Evolutionary conservation across 2,113 vertebrate genomes (phyloP).

Genomic region (Lucifuga dentata): DNA sequence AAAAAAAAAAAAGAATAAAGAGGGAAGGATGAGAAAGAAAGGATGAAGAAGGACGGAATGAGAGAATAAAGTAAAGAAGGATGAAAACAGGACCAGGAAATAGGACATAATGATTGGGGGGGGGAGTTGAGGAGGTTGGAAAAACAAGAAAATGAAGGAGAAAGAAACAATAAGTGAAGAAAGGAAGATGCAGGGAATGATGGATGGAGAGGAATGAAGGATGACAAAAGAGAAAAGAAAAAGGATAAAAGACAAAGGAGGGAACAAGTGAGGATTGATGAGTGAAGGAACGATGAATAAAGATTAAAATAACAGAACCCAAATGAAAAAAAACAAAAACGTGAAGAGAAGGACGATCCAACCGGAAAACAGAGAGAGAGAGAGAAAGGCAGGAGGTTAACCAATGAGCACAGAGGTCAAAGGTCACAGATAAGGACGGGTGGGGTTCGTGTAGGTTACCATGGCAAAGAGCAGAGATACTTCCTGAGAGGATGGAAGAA

Average conservation of each 20-base stretch:
- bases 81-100: neutral
- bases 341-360: slow-evolving; percentile 47
- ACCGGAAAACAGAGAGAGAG: slow-evolving; percentile 63
- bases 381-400: slow-evolving; percentile 73
- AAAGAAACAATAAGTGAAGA: neutral
- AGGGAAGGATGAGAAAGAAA: slow-evolving; percentile 60
- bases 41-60: slow-evolving; percentile 21
- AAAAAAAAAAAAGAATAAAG: slow-evolving; percentile 81
- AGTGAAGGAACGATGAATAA: neutral
- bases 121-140: neutral
- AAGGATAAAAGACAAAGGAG: neutral
- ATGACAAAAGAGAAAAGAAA: neutral
- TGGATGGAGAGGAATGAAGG: neutral
- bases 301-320: no score
- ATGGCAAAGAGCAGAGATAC: slow-evolving; percentile 42
- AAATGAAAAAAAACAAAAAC: neutral
- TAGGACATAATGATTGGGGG: neutral
- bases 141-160: neutral
- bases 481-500: slow-evolving; percentile 56
- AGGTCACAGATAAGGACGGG: slow-evolving; percentile 39
- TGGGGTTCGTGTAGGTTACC: slow-evolving; percentile 33
- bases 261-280: neutral
- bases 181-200: neutral
- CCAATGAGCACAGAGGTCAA: slow-evolving; percentile 56
- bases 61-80: no score